Evolutionary conservation across 2,113 vertebrate genomes (phyloP).

Genomic region (Pelecanoides urinatrix): DNA sequence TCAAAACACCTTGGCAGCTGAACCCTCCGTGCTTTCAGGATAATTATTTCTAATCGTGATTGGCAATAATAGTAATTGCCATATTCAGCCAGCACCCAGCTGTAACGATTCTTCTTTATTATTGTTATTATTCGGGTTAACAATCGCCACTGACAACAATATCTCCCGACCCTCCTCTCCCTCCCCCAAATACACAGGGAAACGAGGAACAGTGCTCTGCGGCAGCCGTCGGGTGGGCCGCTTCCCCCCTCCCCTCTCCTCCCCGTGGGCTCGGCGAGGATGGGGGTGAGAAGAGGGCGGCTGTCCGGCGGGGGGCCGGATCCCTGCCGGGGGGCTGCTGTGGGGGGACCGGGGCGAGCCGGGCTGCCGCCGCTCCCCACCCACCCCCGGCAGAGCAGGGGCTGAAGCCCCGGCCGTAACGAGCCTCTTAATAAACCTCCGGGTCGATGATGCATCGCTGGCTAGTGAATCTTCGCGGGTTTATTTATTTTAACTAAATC

Average conservation of each 20-base stretch:
- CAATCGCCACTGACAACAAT: conserved; percentile 27
- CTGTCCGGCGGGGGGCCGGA: not conserved
- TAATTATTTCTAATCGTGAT: conserved; percentile 55
- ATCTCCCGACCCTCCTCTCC: not conserved
- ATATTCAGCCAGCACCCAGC: conserved; percentile 51
- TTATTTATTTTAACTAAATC: conserved; percentile 45
- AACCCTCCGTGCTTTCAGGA: conserved; percentile 22
- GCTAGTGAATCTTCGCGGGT: conserved; percentile 5
- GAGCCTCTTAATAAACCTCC: conserved; percentile 23
- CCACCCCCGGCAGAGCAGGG: not conserved
- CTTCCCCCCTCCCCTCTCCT: fast-evolving
- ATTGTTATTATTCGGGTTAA: conserved; percentile 53
- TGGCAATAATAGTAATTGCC: conserved; percentile 54
- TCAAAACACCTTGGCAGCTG: conserved; percentile 60
- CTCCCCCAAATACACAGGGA: not conserved
- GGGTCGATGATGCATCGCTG: conserved; percentile 17
- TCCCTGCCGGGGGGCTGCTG: too few relatives aligned
- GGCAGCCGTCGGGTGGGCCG: not conserved
- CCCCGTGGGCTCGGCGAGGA: not conserved
- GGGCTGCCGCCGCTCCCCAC: not conserved
- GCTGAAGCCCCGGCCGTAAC: not conserved
- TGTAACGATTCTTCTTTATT: conserved; percentile 45
- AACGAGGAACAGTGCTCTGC: not conserved
- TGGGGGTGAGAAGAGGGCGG: not conserved
- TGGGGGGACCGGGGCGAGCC: not conserved